Conservation (phyloP, 2,113 vertebrate genomes). For the Lynx canadensis region DNA sequence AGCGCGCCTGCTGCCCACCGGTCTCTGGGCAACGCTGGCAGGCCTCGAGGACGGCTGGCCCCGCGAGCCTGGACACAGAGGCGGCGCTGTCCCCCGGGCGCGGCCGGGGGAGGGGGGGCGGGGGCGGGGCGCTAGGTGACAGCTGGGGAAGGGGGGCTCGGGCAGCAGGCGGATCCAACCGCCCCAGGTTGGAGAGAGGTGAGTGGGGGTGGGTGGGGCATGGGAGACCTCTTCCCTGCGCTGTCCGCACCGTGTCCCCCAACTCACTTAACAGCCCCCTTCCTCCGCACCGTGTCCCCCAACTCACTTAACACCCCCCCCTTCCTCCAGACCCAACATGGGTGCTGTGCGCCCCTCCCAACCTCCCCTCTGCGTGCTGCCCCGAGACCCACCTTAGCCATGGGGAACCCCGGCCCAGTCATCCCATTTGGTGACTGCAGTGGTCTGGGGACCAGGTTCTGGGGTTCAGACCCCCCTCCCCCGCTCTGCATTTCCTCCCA, state of each 20-base stretch:
- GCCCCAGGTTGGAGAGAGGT: not conserved
- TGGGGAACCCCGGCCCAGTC: not conserved
- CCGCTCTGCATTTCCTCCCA: not conserved
- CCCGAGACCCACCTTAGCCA: not conserved
- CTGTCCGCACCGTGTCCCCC: too few relatives aligned
- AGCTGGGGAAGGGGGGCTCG: not conserved
- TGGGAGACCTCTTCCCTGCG: not conserved
- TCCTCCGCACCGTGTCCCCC: too few relatives aligned
- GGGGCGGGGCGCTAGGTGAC: not conserved
- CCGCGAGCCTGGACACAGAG: not conserved
- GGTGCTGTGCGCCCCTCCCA: not conserved
- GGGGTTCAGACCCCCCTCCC: too few relatives aligned
- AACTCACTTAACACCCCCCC: not conserved
- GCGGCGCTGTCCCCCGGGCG: not conserved
- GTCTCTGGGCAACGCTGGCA: slow-evolving; percentile 77
- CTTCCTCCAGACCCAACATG: not conserved
- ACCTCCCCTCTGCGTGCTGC: not conserved
- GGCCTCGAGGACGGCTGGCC: not conserved
- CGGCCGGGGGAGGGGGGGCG: not conserved
- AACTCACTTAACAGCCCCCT: not conserved
- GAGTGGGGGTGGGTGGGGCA: too few relatives aligned
- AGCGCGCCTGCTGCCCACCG: not conserved
- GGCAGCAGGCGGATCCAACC: not conserved
- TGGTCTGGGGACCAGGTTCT: not conserved
- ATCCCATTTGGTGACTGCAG: not conserved